Conservation (phyloP, 2,888 invertebrate species). For the Desoria tigrina region DNA sequence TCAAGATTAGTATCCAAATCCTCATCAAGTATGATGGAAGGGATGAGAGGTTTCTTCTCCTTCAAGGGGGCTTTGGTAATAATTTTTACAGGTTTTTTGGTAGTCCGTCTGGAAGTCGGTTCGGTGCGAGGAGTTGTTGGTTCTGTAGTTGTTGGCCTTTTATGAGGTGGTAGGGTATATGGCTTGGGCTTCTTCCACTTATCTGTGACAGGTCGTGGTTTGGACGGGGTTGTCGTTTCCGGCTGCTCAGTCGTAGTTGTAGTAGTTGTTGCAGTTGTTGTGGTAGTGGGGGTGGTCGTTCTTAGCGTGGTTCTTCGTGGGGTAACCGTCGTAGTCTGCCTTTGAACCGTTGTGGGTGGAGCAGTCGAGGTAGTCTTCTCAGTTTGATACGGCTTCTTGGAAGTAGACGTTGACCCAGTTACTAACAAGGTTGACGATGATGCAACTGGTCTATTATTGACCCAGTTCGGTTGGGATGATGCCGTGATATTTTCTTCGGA, state of each 20-base stretch:
- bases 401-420: constrained; percentile 15
- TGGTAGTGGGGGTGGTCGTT: constrained; percentile 36
- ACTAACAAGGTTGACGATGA: background rate
- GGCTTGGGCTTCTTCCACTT: constrained; percentile 49
- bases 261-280: constrained; percentile 39
- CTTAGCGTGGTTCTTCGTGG: constrained; percentile 16
- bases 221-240: constrained; percentile 51
- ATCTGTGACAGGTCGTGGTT: constrained; percentile 52
- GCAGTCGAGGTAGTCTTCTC: constrained; percentile 33
- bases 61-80: constrained; percentile 57
- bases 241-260: constrained; percentile 33
- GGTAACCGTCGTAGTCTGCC: background rate
- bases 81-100: constrained; percentile 55
- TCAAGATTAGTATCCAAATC: constrained; percentile 52
- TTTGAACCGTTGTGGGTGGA: constrained; percentile 18
- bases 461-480: no score
- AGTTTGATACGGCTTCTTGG: constrained; percentile 42
- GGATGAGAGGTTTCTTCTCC: constrained; percentile 22
- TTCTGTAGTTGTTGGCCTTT: constrained; percentile 54
- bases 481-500: background rate
- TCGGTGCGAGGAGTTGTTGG: constrained; percentile 46
- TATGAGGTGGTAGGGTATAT: constrained; percentile 47
- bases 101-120: constrained; percentile 55
- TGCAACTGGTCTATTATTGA: background rate
- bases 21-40: constrained; percentile 38